Base-by-base conservation (phyloP, 1,140 invertebrate species). In the Drosophila lacteicornis region DNA sequence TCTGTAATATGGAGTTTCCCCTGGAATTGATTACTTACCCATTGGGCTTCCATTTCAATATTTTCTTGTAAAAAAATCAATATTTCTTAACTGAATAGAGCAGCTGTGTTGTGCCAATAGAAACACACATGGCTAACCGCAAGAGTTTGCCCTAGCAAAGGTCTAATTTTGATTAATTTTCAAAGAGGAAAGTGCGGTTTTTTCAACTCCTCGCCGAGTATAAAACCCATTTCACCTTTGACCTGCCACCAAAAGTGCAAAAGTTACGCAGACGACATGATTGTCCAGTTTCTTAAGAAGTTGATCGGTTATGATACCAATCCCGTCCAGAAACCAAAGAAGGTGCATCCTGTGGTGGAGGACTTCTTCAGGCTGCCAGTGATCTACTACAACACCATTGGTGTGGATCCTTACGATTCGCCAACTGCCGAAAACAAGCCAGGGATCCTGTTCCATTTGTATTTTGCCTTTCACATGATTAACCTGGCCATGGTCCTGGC, bases 301-400 rank as follows among this genome's bases (percentile, higher is more conserved):
- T 13, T 57, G n/a, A 8, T 46, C 3, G 25, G 13, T n/a, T 12
- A 19, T 4, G 9, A 19, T 11, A 12, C 12, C 11, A 4, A 12
- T 11, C 1, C 6, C 11, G 12, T 15, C 2, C 6, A 46, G 3
- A 36, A 55, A 2, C 15, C 40, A 1, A 53, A 69, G 4, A 38
- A 36, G 4, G 4, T 25, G 0, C 17, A 19, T 11, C 49, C 58
- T 2, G 27, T 12, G 5, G 66, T 79, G 8, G 42, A 75, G 2
- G 82, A 86, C 19, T 86, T 86, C 38, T 61, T 86, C 50, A 40
- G 40, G 2, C 49, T 86, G 6, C 50, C 82, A 0, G 40, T 86
- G 0, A 53, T 73, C 2, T 76, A 62, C 45, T 86, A 81, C n/a
- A 50, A 61, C 3, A 67, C 55, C 0, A 57, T 86, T 8, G 82